phyloP scores from a whole-genome alignment of 2,888 invertebrate species.

The Temnothorax rugatulus region DNA sequence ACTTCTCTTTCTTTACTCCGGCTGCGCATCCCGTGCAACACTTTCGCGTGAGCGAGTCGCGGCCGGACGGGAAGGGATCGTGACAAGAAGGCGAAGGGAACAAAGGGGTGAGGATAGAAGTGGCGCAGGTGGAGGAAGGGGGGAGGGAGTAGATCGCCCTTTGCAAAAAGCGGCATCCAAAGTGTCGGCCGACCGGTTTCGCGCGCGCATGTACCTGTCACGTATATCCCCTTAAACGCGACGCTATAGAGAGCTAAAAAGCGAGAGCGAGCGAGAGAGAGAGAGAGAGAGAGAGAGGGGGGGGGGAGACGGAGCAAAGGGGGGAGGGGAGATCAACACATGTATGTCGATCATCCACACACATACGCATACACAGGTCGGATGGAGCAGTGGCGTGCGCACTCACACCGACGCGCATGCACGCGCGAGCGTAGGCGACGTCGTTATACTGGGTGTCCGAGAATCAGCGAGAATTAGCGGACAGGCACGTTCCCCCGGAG shows the following conservation, averaged over 20 bases:
- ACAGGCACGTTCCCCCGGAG: not conserved
- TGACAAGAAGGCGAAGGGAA: constrained; percentile 4
- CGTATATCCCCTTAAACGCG: constrained; percentile 53
- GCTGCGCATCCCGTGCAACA: not conserved
- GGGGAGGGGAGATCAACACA: not conserved
- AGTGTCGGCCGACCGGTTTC: constrained; percentile 67
- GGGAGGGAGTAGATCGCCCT: constrained; percentile 29
- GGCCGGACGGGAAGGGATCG: not conserved
- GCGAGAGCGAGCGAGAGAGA: not conserved
- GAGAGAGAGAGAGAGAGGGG: not conserved
- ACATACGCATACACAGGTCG: not conserved
- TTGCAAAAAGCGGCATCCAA: constrained; percentile 53
- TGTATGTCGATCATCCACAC: not conserved
- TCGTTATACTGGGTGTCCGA: constrained; percentile 35
- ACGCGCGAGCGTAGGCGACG: constrained; percentile 48
- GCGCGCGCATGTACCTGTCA: constrained; percentile 64
- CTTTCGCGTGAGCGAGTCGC: constrained; percentile 16
- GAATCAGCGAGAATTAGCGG: not conserved
- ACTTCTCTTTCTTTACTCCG: constrained; percentile 14
- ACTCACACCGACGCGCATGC: constrained; percentile 37
- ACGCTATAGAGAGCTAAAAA: constrained; percentile 22
- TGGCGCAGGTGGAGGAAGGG: not conserved
- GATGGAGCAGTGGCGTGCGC: constrained; percentile 35
- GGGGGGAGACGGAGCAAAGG: not conserved
- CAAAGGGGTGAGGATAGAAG: constrained; percentile 25